Evolutionary conservation across 2,797 vertebrate genomes (phyloP), one percentile per base, ranked within the genome.

Genomic region (Vipera latastei): DNA sequence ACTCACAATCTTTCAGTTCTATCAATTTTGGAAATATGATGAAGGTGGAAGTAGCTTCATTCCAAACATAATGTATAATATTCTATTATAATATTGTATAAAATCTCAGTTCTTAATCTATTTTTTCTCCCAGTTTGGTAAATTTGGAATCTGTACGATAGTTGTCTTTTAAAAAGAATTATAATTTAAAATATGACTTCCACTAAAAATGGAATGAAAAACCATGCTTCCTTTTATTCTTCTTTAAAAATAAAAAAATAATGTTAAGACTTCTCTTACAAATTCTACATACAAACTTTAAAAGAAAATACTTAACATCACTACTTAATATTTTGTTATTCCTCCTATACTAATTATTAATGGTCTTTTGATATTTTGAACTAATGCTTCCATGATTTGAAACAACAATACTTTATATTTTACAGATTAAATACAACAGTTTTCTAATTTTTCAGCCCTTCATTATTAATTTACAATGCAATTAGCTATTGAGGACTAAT

Each of bases 401-500:
- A 94, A n/a, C 48, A 93, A 5, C 0, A 3, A 91, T 92, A 95
- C 32, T 95, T 89, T 51, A 60, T 83, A 48, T 60, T 93, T 28
- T 88, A 89, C 91, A 93, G 69, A 93, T 2, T 83, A 93, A 63
- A 65, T 85, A 90, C 18, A 90, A 12, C 83, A 12, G 69, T 92
- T 95, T 93, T 73, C 85, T 93, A 53, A 0, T 92, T 93, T 93
- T 95, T 95, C 69, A 91, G 89, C 55, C 69, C 86, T 95, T 94
- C 94, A 94, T 92, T 57, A 89, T n/a, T 78, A 61, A 90, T 90
- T 90, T 57, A 86, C 22, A 65, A 65, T 86, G 59, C 94, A 96
- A 96, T 95, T 61, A 96, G 94, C 94, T 96, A 96, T 95, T 93
- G 95, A 96, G 95, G 96, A 96, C 96, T 95, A 97, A 97, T 96